Conservation (phyloP, 1,140 invertebrate genomes). For the Idris sp. region DNA sequence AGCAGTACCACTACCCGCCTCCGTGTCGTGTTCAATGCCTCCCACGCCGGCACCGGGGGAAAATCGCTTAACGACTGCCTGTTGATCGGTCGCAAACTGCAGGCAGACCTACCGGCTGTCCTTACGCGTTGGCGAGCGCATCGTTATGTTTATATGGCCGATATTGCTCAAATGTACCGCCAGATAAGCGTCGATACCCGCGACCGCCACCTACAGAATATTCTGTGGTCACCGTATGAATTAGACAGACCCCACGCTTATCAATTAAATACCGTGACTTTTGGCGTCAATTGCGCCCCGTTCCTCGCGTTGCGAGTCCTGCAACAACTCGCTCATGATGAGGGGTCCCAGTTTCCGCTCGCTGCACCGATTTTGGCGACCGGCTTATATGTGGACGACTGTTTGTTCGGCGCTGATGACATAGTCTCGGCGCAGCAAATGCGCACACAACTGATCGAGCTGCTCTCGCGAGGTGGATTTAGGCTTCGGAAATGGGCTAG, state of each 20-base stretch:
- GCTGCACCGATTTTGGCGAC: constrained; percentile 11
- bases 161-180: constrained; percentile 31
- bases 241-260: not conserved
- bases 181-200: constrained; percentile 6
- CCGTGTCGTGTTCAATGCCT: constrained; percentile 25
- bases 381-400: constrained; percentile 18
- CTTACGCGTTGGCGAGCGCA: constrained; percentile 2
- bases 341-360: constrained; percentile 33
- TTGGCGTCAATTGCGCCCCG: constrained; percentile 22
- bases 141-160: constrained; percentile 6
- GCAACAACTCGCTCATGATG: constrained; percentile 41
- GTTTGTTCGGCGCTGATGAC: constrained; percentile 15
- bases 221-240: constrained; percentile 1
- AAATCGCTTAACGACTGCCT: not conserved
- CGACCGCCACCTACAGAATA: constrained; percentile 18
- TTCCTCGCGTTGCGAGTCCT: constrained; percentile 62
- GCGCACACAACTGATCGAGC: not conserved
- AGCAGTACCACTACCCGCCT: constrained; percentile 8
- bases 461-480: constrained; percentile 7
- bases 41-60: not conserved
- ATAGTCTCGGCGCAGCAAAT: not conserved
- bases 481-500: constrained; percentile 21
- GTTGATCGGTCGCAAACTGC: constrained; percentile 12
- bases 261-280: constrained; percentile 10
- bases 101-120: not conserved